phyloP scores from a whole-genome alignment of 2,888 invertebrate genomes.

The Schizaphis graminum region DNA sequence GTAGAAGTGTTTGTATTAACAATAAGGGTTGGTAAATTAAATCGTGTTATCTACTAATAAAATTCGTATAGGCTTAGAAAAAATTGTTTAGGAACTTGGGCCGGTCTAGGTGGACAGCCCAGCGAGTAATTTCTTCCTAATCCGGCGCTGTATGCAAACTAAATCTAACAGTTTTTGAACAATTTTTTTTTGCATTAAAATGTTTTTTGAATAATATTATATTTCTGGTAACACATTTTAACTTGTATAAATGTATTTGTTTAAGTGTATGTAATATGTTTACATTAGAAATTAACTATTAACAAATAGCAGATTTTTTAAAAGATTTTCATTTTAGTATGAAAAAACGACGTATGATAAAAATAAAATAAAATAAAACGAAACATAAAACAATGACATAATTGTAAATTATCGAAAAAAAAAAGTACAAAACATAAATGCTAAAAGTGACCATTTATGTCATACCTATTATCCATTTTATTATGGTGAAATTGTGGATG shows the following conservation, averaged over 20 bases:
- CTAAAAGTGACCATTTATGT: not conserved
- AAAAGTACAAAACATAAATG: not conserved
- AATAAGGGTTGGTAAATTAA: too few species aligned
- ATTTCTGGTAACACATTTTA: not conserved
- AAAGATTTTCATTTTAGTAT: not conserved
- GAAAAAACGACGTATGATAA: not conserved
- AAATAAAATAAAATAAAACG: not conserved
- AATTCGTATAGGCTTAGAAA: too few species aligned
- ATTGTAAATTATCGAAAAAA: not conserved
- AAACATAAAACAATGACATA: not conserved
- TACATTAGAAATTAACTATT: not conserved
- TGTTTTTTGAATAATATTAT: not conserved
- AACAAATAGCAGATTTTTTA: not conserved
- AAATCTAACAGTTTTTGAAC: not conserved
- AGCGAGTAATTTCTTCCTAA: too few species aligned
- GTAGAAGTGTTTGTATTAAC: too few species aligned
- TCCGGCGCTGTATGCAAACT: too few species aligned
- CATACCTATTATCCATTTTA: not conserved
- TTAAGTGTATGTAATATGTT: not conserved
- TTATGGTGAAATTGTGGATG: not conserved
- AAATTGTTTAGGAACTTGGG: too few species aligned
- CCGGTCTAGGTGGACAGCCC: too few species aligned
- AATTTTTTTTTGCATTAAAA: not conserved
- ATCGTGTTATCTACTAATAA: too few species aligned
- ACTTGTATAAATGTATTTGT: not conserved